Evolutionary conservation across 2,797 vertebrate species (phyloP).

Genomic region (Pseudocheirus occidentalis): DNA sequence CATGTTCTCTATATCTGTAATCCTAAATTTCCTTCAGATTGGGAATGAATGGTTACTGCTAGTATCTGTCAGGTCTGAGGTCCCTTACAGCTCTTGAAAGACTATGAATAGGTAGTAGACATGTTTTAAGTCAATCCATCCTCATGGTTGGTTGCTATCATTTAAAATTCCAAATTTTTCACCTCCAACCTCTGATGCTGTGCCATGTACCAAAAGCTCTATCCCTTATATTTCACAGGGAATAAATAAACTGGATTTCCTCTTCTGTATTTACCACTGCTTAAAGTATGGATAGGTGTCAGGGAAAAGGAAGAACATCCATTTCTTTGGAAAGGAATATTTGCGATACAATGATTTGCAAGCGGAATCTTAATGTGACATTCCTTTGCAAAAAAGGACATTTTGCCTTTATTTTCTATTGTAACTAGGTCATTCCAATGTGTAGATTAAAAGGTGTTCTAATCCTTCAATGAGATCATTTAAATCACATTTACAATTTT

Average conservation of each 20-base stretch:
- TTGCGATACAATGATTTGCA: conserved; percentile 51
- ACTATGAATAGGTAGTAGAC: conserved; percentile 8
- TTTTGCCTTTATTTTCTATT: conserved; percentile 67
- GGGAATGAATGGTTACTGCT: conserved; percentile 41
- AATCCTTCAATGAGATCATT: conserved; percentile 60
- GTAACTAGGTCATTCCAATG: conserved; percentile 63
- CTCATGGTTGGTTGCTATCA: conserved; percentile 42
- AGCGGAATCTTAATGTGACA: conserved; percentile 56
- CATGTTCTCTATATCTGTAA: not conserved
- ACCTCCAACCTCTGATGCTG: conserved; percentile 10
- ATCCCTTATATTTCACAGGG: conserved; percentile 32
- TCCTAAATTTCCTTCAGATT: conserved; percentile 12
- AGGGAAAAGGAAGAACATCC: conserved; percentile 18
- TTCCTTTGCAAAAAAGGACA: conserved; percentile 57
- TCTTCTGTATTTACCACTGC: not conserved
- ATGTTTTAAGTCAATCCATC: conserved; percentile 42
- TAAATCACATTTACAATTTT: conserved; percentile 40
- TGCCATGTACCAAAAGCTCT: conserved; percentile 43
- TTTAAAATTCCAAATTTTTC: conserved; percentile 40
- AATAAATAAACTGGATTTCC: conserved; percentile 13
- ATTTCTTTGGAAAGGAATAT: conserved; percentile 60
- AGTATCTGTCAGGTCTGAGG: not conserved
- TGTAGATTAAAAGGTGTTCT: conserved; percentile 60
- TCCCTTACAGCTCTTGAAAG: not conserved
- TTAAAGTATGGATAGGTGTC: not conserved